Evolutionary conservation across 2,797 vertebrate genomes (phyloP), one percentile per base, ranked within the genome.

Genomic region (Lates japonicus): DNA sequence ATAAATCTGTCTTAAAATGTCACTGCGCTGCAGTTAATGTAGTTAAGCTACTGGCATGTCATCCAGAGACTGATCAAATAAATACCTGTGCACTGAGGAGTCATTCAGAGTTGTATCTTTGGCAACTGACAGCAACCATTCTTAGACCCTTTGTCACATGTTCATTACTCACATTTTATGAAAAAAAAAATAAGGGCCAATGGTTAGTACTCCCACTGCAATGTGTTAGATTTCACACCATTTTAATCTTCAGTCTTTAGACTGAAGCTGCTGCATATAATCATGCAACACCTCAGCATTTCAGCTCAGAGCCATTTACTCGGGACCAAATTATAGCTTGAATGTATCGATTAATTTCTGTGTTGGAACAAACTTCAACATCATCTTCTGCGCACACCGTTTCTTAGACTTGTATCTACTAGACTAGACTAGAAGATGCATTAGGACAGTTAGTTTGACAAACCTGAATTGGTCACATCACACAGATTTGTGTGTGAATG

Each of bases 261-360:
- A 33, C 13, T 29, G 49, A 16, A 20, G 12, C 42, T 72, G 33
- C 44, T 44, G 52, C 59, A 51, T 17, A 31, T 22, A 19, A 20
- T 44, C 48, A 46, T 41, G 11, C 11, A 37, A 46, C 64, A 70
- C 14, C 20, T 19, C n/a, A 19, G 69, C 2, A 22, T 54, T 59
- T 49, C 35, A 67, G 42, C 63, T 25, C n/a, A 69, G 39, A 65
- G 42, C 16, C 12, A 2, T 33, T 74, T 70, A 31, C 17, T 17
- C 1, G 16, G 66, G 77, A 72, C n/a, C 52, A 74, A 80, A 78
- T 70, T 81, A 72, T 42, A 73, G 35, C 48, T 44, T 58, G 41
- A 9, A 66, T 35, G 37, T 59, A 74, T 62, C 5, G 44, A 79
- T 8, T 48, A 16, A 57, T 68, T 39, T 75, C 14, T 51, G 11